These are phyloP conservation scores for Zelleria hepariella DNA, from an alignment of 2,888 invertebrate species.

Conservation along the genomic window DNA sequence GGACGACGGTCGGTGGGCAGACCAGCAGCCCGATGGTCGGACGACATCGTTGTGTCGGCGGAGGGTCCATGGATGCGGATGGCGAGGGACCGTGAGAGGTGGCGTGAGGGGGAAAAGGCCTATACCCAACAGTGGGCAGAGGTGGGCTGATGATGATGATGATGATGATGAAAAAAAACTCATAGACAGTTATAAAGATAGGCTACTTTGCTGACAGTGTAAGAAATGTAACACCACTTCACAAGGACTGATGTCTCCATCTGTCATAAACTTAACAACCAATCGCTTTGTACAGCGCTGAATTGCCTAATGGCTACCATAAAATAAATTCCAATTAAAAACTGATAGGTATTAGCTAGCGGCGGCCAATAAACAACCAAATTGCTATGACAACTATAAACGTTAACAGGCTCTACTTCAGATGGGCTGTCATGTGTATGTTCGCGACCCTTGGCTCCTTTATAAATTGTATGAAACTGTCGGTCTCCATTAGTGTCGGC, in stretches of 20 bases:
- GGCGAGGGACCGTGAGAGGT: no score
- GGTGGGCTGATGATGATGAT: no score
- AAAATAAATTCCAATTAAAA: neutral
- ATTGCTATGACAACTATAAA: neutral
- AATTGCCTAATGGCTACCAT: neutral
- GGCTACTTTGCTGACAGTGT: no score
- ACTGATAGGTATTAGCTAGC: neutral
- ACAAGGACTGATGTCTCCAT: neutral
- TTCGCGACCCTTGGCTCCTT: neutral
- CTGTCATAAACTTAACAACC: neutral
- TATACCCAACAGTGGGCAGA: no score
- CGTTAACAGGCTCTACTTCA: neutral
- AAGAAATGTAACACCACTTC: no score
- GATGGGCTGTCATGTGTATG: neutral
- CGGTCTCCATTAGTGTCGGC: neutral
- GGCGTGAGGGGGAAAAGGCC: no score
- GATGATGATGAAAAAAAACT: no score
- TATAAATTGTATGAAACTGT: neutral
- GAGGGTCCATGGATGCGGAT: no score
- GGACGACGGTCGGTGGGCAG: no score
- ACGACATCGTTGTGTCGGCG: no score
- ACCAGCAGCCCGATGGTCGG: no score
- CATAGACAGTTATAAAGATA: no score
- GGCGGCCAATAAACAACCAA: neutral
- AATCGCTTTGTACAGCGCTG: neutral